These are phyloP conservation scores for Dicranocentrus wangi DNA, from an alignment of 2,888 invertebrate species.

Conservation along the genomic window DNA sequence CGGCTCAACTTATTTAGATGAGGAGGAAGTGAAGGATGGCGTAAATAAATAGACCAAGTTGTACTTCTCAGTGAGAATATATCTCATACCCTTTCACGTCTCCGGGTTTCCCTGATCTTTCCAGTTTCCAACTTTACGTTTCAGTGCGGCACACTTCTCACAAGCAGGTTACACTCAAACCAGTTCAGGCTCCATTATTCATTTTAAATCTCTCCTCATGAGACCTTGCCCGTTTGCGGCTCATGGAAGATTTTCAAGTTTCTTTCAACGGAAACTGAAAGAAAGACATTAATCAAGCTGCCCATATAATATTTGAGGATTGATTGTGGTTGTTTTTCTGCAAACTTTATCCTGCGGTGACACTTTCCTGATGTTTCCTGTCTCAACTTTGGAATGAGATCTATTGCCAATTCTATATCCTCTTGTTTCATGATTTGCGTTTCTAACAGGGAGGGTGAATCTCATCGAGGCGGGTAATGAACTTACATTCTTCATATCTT, in stretches of 20 bases:
- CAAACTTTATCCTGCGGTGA: neutral
- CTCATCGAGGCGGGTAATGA: no score
- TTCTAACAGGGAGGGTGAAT: no score
- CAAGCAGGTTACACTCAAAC: no score
- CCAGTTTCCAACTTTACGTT: no score
- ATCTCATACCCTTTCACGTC: no score
- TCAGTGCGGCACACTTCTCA: neutral
- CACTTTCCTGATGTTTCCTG: constrained; percentile 14
- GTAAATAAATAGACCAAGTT: constrained; percentile 17
- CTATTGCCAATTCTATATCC: neutral
- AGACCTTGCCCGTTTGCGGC: constrained; percentile 10
- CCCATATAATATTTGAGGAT: constrained; percentile 17
- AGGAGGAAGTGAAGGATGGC: no score
- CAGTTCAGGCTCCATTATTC: constrained; percentile 37
- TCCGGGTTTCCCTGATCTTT: no score
- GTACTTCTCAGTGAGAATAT: no score
- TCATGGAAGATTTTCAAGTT: constrained; percentile 32
- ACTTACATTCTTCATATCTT: no score
- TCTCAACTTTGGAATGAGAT: neutral
- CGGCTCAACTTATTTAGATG: no score
- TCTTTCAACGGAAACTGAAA: constrained; percentile 49
- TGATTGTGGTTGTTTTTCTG: constrained; percentile 3
- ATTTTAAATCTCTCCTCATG: constrained; percentile 43
- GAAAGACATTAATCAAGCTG: constrained; percentile 53
- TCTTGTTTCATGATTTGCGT: neutral